Base-by-base conservation (phyloP, 1,140 invertebrate species). In the Alviniconcha marisindica region DNA sequence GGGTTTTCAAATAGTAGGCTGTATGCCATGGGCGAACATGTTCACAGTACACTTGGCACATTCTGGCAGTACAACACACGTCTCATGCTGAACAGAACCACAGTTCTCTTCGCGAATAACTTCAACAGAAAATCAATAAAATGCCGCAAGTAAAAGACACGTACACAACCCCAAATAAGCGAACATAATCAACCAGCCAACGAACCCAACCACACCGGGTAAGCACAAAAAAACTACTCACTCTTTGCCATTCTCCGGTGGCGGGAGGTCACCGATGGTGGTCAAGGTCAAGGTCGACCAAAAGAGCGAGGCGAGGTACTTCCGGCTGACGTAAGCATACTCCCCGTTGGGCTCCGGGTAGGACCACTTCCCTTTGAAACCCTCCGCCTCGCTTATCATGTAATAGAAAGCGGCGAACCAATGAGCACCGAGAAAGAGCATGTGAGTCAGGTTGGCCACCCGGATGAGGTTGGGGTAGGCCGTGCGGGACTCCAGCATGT, bases 401-500 rank as follows among this genome's bases (percentile, higher is more conserved):
- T 97, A 99, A 94, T 99, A 99, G 94, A 99, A 99, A 92, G 97
- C 98, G 51, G 97, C 98, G 92, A 99, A 99, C 98, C 98, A 99
- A 91, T 99, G 98, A 33, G 97, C 97, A 84, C 98, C 95, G 87
- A 99, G 97, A 84, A 99, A 95, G 51, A 99, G 95, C 88, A 99
- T 98, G 92, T 99, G 98, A 84, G 98, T 97, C 38, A 99, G 94
- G 93, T 98, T 99, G 84, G 98, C 95, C 36, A 99, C 98, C n/a
- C 98, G 94, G 96, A 97, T 98, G 89, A 99, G 95, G 93, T 99
- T 99, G 5, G 98, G 98, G 93, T 97, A 99, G 51, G 98, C 96
- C 0, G 97, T 98, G 84, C 97, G 94, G 31, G 97, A 98, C 92
- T 99, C 98, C 83, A 98, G 97, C 94, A 99, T 98, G 93, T 99